Evolutionary conservation across 92 coral and sea anemone genomes (phyloP), one percentile per base, ranked within the genome.

Genomic region (Phenganax marumi): DNA sequence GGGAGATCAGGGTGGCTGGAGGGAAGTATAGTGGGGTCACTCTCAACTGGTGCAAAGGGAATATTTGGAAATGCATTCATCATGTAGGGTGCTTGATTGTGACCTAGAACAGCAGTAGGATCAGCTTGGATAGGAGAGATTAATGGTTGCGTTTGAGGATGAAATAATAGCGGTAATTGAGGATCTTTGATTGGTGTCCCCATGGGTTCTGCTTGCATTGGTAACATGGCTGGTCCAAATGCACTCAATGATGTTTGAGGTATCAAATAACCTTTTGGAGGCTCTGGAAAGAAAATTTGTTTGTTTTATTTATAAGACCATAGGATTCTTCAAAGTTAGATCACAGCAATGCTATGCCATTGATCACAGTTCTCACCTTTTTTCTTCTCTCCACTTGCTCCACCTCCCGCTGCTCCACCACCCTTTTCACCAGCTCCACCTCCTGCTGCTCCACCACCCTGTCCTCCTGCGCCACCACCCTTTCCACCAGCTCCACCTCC

Each of bases 1-100:
- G 83, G 83, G 14, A 78, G 21, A 60, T 78, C 83, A 9, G 83
- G 83, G 24, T 78, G 83, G 68, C 83, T 78, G 8, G 83, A 78
- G 10, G 83, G 83, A n/a, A 78, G 83, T 14, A 78, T 78, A 7
- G 73, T 78, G 0, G 83, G 83, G 24, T 78, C 83, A 50, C 83
- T 78, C 73, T 78, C 83, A 8, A 78, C 83, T 23, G 83, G 83
- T 18, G 83, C 53, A 52, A 78, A 58, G 26, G 83, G 73, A 18
- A 78, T 78, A 72, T 78, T 78, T n/a, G 83, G 46, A 56, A 78
- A 78, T 3, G 83, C 73, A 48, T 78, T 61, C 83, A 78, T 78
- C 83, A 78, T 78, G 68, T 78, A 78, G n/a, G 83, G 83, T 56
- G 83, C 83, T 62, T 78, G 83, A 62, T 78, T 73, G 73, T 78